Conservation (phyloP, 1,140 invertebrate genomes). For the Drosophila arizonae region DNA sequence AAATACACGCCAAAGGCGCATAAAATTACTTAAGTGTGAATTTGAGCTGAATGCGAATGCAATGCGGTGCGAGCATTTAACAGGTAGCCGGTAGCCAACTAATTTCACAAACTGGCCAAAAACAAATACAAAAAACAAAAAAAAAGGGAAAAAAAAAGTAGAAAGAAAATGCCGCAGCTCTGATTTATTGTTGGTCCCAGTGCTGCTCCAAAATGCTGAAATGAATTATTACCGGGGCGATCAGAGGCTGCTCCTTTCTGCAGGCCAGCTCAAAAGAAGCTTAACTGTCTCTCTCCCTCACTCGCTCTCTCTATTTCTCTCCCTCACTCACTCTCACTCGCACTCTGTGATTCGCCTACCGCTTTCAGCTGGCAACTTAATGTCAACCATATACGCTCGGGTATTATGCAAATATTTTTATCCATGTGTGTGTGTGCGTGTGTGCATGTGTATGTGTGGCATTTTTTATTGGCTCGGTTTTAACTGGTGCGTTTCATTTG, state of each 20-base stretch:
- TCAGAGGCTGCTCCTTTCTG: background rate
- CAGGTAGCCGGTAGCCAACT: constrained; percentile 40
- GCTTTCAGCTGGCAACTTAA: constrained; percentile 44
- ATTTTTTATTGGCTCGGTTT: constrained; percentile 17
- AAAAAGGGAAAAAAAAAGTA: background rate
- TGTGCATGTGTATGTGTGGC: constrained; percentile 1
- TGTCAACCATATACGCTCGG: constrained; percentile 38
- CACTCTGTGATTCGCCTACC: background rate
- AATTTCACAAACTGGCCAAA: constrained; percentile 26
- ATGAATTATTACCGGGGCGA: constrained; percentile 45
- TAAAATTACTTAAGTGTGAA: constrained; percentile 49
- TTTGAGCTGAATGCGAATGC: constrained; percentile 23
- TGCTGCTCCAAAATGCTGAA: constrained; percentile 20
- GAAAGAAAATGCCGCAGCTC: background rate
- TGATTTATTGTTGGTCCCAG: constrained; percentile 4
- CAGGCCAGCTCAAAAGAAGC: constrained; percentile 25
- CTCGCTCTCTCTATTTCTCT: background rate
- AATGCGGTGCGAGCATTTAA: constrained; percentile 29
- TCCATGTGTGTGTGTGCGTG: constrained; percentile 7
- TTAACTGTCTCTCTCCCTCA: constrained; percentile 18
- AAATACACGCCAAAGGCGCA: constrained; percentile 25
- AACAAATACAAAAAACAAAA: no score
- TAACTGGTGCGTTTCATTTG: constrained; percentile 30
- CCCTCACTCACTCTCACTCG: background rate
- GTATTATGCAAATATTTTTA: constrained; percentile 50